phyloP scores from a whole-genome alignment of 2,797 vertebrate species.

The Propithecus perrieri region DNA sequence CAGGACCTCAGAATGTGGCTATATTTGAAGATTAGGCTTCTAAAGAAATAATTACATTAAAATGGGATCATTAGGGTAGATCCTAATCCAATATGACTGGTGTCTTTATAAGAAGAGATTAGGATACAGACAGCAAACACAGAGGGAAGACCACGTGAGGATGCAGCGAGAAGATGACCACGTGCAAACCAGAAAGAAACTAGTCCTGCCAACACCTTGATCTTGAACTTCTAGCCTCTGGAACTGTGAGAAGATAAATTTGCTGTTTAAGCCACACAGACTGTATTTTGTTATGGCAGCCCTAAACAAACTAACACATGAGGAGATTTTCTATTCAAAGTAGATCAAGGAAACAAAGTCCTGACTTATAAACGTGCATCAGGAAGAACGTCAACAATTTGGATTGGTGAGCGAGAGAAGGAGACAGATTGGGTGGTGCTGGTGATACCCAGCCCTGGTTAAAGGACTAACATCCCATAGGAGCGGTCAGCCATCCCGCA shows the following conservation, averaged over 20 bases:
- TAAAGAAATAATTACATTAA: not conserved
- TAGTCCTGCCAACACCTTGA: not conserved
- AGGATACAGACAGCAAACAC: not conserved
- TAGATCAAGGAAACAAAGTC: not conserved
- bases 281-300: not conserved
- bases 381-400: not conserved
- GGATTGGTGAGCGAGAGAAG: not conserved
- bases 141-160: not conserved
- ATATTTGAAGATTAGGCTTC: not conserved
- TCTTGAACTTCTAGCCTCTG: not conserved
- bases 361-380: not conserved
- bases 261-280: not conserved
- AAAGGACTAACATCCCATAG: not conserved
- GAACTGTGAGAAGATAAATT: not conserved
- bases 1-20: not conserved
- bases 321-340: not conserved
- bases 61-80: not conserved
- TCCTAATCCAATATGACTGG: not conserved
- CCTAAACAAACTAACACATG: not conserved
- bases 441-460: not conserved
- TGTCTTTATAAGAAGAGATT: not conserved
- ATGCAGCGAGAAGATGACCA: not conserved
- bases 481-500: not conserved
- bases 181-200: not conserved
- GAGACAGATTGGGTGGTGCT: not conserved